Base-by-base conservation (phyloP, 2,113 vertebrate genomes). In the Miniopterus natalensis region DNA sequence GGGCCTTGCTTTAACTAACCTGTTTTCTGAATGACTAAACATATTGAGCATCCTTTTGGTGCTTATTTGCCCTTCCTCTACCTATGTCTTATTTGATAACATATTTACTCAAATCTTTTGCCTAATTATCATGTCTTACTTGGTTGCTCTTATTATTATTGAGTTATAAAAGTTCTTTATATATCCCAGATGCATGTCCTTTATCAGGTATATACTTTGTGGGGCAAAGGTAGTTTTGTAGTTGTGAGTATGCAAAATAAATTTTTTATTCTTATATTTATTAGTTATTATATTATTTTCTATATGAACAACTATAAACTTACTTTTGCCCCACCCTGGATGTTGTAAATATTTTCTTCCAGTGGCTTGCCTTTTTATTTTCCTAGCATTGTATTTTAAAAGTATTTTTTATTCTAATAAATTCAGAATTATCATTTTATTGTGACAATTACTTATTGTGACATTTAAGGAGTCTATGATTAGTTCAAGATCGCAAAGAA, bases 1-100 rank as follows among this genome's bases (percentile, higher is more conserved):
- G 3, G 31, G 11, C 29, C 11, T 71, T 47, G 9, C 11, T 77
- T 27, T 68, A 47, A 20, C 9, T 4, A 36, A 36, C 45, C 70
- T 59, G 1, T 7, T 66, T 84, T 91, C n/a, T 3, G 42, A 55
- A 42, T n/a, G 12, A 8, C 23, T 31, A n/a, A 21, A 40, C 8
- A 31, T 2, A 2, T 6, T 45, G 25, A 47, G 9, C 3, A 23
- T 1, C 0, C 20, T 68, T 18, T 53, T 40, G 36, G 10, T n/a
- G 17, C 9, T 59, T 63, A 27, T 49, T 86, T 63, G 29, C 9
- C 45, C 40, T 77, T 87, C 10, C 11, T 71, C 65, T 31, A 53
- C 3, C 1, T 74, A 5, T 6, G 18, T 84, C 8, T 84, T 59
- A 51, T 80, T 57, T 53, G 29, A 1, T 73, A 27, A 80, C 27